phyloP scores from a whole-genome alignment of 2,797 vertebrate genomes.

The Rousettus madagascariensis region DNA sequence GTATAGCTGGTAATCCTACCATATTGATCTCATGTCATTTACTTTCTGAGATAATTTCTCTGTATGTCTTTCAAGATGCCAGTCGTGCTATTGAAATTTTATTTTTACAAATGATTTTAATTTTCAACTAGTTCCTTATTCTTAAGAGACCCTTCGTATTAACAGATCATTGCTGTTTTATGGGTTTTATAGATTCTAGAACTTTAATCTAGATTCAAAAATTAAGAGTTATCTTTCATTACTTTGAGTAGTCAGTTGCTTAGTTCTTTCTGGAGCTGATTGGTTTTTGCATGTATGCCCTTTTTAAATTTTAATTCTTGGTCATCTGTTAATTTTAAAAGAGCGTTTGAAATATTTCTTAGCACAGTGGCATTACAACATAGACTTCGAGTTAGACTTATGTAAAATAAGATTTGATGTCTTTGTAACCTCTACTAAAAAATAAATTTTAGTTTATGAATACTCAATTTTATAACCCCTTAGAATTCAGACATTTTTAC shows the following conservation, averaged over 20 bases:
- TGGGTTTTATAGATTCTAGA: background rate
- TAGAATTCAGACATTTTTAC: background rate
- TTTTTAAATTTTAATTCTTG: background rate
- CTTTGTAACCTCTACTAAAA: background rate
- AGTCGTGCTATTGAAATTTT: background rate
- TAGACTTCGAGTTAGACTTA: background rate
- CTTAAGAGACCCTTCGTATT: background rate
- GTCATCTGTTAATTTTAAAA: conserved; percentile 16
- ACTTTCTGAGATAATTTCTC: background rate
- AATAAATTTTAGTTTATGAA: background rate
- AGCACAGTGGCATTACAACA: background rate
- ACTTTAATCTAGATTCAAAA: background rate
- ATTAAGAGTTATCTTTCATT: background rate
- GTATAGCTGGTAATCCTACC: background rate
- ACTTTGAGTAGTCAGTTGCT: background rate
- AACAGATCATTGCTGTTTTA: background rate
- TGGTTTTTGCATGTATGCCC: background rate
- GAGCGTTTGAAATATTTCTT: background rate
- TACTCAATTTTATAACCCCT: background rate
- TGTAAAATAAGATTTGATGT: background rate
- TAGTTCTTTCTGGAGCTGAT: background rate
- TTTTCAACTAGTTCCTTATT: background rate
- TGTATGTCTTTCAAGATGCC: background rate
- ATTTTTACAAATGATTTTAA: background rate
- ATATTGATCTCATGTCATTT: background rate